A percentile compares a stretch with the other conserved stretches of the same genome.
These are phyloP conservation scores for Burhinus bistriatus DNA, from an alignment of 2,113 vertebrate genomes.

Conservation along the genomic window DNA sequence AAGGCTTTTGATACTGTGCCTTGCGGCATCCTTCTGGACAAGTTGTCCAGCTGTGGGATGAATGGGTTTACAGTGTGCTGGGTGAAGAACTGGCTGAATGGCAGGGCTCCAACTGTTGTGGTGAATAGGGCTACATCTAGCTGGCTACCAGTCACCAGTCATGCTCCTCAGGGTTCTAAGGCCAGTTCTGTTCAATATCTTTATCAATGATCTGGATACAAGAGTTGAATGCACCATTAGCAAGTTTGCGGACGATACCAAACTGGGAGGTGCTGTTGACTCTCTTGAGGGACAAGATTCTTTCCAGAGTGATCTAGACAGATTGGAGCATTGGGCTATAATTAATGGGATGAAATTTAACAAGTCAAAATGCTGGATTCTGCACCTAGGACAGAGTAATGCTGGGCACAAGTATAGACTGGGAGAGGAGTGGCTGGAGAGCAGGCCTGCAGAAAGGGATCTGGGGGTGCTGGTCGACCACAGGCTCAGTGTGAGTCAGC, in stretches of 20 bases:
- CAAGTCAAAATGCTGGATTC: not conserved
- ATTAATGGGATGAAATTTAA: not conserved
- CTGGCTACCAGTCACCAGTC: not conserved
- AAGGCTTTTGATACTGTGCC: not conserved
- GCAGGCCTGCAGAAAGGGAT: not conserved
- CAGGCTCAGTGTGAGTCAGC: not conserved
- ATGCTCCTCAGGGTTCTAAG: not conserved
- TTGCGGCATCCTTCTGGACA: not conserved
- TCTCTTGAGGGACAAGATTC: not conserved
- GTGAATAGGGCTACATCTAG: too few species aligned
- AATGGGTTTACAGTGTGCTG: not conserved
- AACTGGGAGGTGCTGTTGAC: not conserved
- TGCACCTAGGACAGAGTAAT: too few species aligned
- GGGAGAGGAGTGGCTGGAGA: not conserved
- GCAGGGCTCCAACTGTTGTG: not conserved
- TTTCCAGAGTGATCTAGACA: not conserved
- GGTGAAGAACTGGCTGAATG: not conserved
- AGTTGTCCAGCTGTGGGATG: not conserved
- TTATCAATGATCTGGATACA: too few species aligned
- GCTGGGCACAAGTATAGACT: too few species aligned
- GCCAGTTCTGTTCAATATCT: fast-evolving
- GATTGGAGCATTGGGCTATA: fast-evolving
- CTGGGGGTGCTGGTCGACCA: too few species aligned
- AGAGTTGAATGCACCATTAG: not conserved
- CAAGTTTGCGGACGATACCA: not conserved